Percentiles rank a stretch among this genome's conserved stretches.
phyloP scores from a whole-genome alignment of 1,140 invertebrate species.

The Homarus americanus region DNA sequence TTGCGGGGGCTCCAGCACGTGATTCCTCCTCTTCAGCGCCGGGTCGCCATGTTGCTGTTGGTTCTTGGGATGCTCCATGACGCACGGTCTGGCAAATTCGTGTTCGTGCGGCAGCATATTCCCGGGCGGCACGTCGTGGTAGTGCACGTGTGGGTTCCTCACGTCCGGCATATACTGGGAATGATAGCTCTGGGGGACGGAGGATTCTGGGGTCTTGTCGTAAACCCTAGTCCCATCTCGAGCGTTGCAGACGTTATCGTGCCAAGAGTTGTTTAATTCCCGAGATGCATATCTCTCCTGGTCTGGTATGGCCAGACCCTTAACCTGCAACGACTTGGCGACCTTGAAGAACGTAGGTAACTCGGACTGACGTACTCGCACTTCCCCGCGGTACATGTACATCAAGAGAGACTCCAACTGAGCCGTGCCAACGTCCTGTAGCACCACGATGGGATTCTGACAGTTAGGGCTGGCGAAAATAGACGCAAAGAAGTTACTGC shows the following conservation, averaged over 20 bases:
- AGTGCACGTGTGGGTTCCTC: background rate
- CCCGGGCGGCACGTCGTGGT: background rate
- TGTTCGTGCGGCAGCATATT: background rate
- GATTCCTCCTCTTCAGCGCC: background rate
- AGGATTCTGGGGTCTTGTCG: background rate
- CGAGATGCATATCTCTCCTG: background rate
- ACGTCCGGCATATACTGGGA: background rate
- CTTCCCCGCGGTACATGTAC: conserved; percentile 43
- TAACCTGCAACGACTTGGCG: conserved; percentile 33
- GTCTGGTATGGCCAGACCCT: conserved; percentile 28
- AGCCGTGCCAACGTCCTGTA: conserved; percentile 20
- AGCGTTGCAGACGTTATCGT: background rate
- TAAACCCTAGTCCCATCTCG: background rate
- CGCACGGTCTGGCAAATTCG: background rate
- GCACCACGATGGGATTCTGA: conserved; percentile 50
- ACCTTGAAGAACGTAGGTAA: conserved; percentile 36
- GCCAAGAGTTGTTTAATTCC: background rate
- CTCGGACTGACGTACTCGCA: background rate
- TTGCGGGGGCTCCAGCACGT: background rate
- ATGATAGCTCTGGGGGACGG: background rate
- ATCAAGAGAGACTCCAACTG: conserved; percentile 31
- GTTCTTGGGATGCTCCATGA: background rate
- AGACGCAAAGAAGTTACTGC: conserved; percentile 48
- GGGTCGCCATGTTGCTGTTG: background rate
- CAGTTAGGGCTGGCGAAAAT: conserved; percentile 27